Conservation (phyloP, 92 coral and sea anemone genomes). For the Virgularia gustaviana region DNA sequence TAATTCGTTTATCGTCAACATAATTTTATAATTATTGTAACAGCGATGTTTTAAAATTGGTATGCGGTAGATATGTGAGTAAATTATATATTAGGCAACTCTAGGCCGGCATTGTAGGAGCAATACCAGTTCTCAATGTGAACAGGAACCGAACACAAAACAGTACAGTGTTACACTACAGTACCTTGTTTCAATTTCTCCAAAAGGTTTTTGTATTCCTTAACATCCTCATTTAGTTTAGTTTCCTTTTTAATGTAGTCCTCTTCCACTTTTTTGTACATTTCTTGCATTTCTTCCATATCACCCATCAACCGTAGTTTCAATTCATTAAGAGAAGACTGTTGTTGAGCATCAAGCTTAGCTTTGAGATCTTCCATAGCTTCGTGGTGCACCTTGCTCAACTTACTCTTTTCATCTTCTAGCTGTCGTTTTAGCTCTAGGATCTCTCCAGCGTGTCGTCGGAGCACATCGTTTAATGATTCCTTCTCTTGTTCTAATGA, state of each 20-base stretch:
- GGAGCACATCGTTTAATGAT: constrained; percentile 51
- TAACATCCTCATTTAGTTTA: constrained; percentile 20
- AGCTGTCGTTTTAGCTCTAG: constrained; percentile 61
- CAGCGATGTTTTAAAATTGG: no score
- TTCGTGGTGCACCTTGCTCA: constrained; percentile 46
- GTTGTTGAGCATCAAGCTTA: constrained; percentile 62
- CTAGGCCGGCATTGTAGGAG: no score
- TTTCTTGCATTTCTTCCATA: constrained; percentile 53
- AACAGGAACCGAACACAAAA: no score
- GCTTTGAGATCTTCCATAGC: constrained; percentile 19
- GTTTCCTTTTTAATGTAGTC: constrained; percentile 5
- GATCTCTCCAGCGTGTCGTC: constrained; percentile 60
- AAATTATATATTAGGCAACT: no score
- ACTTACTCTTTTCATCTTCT: constrained; percentile 61
- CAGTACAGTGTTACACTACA: background rate
- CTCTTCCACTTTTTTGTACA: constrained; percentile 8
- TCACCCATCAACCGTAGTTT: constrained; percentile 64
- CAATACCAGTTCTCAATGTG: no score
- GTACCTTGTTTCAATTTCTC: constrained; percentile 23
- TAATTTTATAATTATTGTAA: no score
- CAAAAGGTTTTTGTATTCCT: constrained; percentile 46
- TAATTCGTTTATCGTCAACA: no score
- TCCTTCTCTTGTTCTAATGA: constrained; percentile 62
- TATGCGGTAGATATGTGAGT: no score
- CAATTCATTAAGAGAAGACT: constrained; percentile 58